These are phyloP conservation scores for Actias luna DNA, from an alignment of 2,888 invertebrate species.

Conservation along the genomic window DNA sequence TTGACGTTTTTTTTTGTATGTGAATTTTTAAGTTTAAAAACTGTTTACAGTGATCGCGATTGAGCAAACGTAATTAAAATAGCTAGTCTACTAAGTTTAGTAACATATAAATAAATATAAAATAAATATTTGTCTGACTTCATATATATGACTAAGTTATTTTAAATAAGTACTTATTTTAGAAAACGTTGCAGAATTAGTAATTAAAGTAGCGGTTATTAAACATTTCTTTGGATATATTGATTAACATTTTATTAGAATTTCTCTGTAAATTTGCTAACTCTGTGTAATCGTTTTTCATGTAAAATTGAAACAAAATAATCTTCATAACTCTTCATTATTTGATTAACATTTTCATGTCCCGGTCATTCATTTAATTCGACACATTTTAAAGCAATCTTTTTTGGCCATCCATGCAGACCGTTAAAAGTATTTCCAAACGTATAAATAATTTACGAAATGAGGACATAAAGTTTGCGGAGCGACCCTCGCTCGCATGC, in stretches of 20 bases:
- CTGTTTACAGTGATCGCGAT: no score
- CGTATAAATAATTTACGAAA: conserved; percentile 80
- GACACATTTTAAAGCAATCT: conserved; percentile 70
- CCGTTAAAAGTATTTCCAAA: conserved; percentile 80
- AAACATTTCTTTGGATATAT: not conserved
- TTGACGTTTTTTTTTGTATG: no score
- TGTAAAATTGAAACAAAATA: not conserved
- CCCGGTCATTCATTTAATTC: conserved; percentile 71
- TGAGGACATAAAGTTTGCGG: conserved; percentile 80
- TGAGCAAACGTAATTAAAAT: no score
- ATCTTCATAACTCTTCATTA: conserved; percentile 16
- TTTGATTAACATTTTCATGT: conserved; percentile 50
- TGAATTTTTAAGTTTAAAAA: no score
- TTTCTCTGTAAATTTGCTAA: not conserved
- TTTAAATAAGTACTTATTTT: not conserved
- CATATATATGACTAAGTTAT: no score
- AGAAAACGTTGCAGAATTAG: not conserved
- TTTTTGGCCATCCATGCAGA: conserved; percentile 63
- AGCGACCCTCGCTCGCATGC: conserved; percentile 77
- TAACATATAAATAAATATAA: no score
- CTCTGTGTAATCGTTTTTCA: not conserved
- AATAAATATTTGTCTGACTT: no score
- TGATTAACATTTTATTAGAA: not conserved
- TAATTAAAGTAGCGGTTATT: not conserved
- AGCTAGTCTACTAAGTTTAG: no score